Conservation (phyloP, 2,797 vertebrate genomes). For the Ficedula albicollis region DNA sequence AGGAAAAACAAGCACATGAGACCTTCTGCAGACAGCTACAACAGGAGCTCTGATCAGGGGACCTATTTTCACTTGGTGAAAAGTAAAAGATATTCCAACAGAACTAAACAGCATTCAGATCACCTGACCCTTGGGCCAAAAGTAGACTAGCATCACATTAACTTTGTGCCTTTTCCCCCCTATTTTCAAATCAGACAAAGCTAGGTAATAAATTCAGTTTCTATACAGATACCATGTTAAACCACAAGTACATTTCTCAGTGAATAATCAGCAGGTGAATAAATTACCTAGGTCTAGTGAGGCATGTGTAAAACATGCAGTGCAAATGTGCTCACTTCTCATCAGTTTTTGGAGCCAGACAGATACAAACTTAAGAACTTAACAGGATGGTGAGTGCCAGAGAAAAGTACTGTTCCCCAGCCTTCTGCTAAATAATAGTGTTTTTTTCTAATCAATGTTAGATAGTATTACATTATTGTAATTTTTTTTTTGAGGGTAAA, state of each 20-base stretch:
- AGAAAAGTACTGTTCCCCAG: neutral
- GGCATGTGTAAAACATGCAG: neutral
- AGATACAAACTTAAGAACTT: neutral
- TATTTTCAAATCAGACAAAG: neutral
- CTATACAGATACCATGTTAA: neutral
- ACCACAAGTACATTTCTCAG: neutral
- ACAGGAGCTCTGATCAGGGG: neutral
- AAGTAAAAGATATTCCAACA: neutral
- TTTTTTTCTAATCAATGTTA: neutral
- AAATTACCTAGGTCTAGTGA: neutral
- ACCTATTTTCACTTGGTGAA: neutral
- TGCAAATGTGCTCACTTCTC: neutral
- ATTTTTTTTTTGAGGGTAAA: neutral
- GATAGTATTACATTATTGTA: neutral
- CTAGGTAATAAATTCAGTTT: neutral
- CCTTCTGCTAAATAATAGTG: neutral
- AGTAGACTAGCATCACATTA: neutral
- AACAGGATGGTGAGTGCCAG: neutral
- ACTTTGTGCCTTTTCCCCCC: neutral
- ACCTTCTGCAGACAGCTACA: neutral
- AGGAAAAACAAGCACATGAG: neutral
- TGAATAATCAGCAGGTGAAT: constrained; percentile 26
- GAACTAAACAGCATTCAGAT: neutral
- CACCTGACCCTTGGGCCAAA: neutral
- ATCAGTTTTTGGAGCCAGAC: neutral